A percentile compares a stretch with the other conserved stretches of the same genome.
phyloP scores from a whole-genome alignment of 2,797 vertebrate genomes.

The Dryobates pubescens region DNA sequence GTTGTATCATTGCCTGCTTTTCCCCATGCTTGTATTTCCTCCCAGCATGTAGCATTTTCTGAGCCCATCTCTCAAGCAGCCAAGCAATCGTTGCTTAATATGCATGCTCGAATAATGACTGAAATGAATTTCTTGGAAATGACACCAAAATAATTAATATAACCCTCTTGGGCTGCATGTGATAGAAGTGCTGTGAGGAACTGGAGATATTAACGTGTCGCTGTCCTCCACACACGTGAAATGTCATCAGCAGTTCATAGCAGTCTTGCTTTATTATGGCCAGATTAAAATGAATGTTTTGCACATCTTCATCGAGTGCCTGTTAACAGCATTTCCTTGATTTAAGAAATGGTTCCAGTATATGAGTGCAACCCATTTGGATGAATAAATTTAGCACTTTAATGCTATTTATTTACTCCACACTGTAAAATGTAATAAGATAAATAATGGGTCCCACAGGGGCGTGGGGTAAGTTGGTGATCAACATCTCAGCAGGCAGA shows the following conservation, averaged over 20 bases:
- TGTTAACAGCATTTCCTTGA: constrained; percentile 58
- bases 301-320: constrained; percentile 57
- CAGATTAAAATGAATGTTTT: constrained; percentile 55
- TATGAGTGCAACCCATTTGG: constrained; percentile 40
- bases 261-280: constrained; percentile 59
- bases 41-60: not conserved
- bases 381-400: constrained; percentile 73
- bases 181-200: not conserved
- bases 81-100: not conserved
- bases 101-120: not conserved
- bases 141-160: constrained; percentile 14
- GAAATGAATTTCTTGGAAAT: not conserved
- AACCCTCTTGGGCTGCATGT: not conserved
- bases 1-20: not conserved
- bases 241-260: constrained; percentile 13
- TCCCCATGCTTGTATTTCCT: not conserved
- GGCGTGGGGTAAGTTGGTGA: constrained; percentile 62
- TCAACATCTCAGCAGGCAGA: constrained; percentile 74
- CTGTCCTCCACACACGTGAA: not conserved
- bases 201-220: not conserved
- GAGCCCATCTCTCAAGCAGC: not conserved
- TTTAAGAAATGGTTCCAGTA: constrained; percentile 55
- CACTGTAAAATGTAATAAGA: constrained; percentile 69
- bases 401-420: constrained; percentile 78
- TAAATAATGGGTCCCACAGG: constrained; percentile 74